A percentile compares a stretch with the other conserved stretches of the same genome.
phyloP scores from a whole-genome alignment of 2,888 invertebrate species.

The Conchocele bisecta region DNA sequence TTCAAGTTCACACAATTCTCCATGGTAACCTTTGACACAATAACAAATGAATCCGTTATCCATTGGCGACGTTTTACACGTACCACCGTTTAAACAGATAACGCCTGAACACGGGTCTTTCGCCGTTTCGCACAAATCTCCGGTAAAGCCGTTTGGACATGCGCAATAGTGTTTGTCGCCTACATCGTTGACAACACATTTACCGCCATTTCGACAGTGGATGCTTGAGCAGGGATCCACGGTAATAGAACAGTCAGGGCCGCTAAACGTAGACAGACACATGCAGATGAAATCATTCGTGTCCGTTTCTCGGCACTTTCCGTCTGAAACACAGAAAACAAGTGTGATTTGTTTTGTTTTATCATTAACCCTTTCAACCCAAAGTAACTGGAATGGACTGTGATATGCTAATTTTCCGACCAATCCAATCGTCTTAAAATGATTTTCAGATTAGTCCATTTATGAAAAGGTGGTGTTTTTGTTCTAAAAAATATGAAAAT shows the following conservation, averaged over 20 bases:
- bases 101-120: constrained; percentile 58
- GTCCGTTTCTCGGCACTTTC: constrained; percentile 26
- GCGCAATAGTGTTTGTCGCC: constrained; percentile 51
- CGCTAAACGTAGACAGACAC: constrained; percentile 44
- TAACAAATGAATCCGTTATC: constrained; percentile 58
- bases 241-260: constrained; percentile 34
- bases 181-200: constrained; percentile 43
- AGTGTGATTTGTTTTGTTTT: neutral
- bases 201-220: constrained; percentile 62
- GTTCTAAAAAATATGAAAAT: no score
- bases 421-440: no score
- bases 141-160: constrained; percentile 59
- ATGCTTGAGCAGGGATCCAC: constrained; percentile 59
- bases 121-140: constrained; percentile 63
- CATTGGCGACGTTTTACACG: constrained; percentile 59
- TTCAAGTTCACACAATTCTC: constrained; percentile 64
- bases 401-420: no score
- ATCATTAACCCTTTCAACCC: neutral
- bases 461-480: no score
- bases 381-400: no score
- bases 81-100: constrained; percentile 64
- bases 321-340: constrained; percentile 27
- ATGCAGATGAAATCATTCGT: constrained; percentile 26
- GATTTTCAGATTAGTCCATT: no score
- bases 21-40: constrained; percentile 58